These are phyloP conservation scores for Trialeurodes vaporariorum DNA, from an alignment of 1,140 invertebrate species.

Conservation along the genomic window DNA sequence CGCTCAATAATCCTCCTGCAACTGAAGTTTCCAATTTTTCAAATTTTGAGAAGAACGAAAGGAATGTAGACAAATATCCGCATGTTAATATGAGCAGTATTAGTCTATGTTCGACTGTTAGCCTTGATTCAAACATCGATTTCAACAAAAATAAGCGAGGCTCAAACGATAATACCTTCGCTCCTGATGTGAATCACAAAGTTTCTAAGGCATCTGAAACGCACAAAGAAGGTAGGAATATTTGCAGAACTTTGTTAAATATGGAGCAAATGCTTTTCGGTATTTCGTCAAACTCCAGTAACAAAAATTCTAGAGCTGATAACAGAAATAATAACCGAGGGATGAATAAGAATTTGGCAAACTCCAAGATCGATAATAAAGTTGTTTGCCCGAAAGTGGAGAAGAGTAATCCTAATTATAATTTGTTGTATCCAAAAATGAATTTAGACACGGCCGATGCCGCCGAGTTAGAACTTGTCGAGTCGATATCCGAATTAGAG, in stretches of 20 bases:
- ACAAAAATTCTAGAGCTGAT: background rate
- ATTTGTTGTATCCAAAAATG: background rate
- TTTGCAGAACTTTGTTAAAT: constrained; percentile 17
- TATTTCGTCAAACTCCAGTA: background rate
- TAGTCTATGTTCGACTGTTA: constrained; percentile 37
- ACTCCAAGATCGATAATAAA: background rate
- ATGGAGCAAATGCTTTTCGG: constrained; percentile 23
- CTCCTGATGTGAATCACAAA: constrained; percentile 6
- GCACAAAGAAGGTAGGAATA: constrained; percentile 13
- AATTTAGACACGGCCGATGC: constrained; percentile 14
- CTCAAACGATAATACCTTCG: background rate
- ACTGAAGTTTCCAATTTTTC: background rate
- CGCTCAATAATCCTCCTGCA: constrained; percentile 20
- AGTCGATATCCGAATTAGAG: constrained; percentile 28
- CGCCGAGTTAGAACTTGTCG: constrained; percentile 26
- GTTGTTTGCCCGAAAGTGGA: background rate
- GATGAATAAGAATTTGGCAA: background rate
- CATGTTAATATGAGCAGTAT: constrained; percentile 34
- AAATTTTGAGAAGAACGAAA: constrained; percentile 18
- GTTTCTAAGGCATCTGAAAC: constrained; percentile 11
- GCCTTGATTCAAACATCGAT: constrained; percentile 23
- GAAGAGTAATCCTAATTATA: background rate
- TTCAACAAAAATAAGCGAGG: constrained; percentile 16
- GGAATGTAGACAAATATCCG: constrained; percentile 15
- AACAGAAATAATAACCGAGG: background rate